A percentile compares a stretch with the other conserved stretches of the same genome.
These are phyloP conservation scores for Eubucco bourcierii DNA, from an alignment of 2,113 vertebrate species.

Conservation along the genomic window DNA sequence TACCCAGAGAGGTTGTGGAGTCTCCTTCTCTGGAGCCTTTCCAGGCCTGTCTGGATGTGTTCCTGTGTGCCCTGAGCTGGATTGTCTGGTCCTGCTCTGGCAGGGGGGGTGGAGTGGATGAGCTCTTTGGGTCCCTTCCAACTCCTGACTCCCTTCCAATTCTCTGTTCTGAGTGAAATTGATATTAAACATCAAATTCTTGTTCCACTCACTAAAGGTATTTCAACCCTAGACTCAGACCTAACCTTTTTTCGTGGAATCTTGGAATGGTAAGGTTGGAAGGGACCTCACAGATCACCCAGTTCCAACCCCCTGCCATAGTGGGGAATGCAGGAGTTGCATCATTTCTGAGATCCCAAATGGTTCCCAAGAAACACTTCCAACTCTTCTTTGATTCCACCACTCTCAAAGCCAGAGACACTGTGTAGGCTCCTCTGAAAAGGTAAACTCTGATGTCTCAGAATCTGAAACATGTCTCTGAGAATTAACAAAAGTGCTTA, in stretches of 20 bases:
- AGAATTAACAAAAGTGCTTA: conserved; percentile 1
- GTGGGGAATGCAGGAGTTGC: neutral
- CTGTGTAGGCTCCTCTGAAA: neutral
- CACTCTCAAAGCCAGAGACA: neutral
- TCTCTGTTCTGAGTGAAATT: neutral
- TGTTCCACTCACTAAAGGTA: neutral
- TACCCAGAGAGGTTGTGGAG: too few species aligned
- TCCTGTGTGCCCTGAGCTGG: too few species aligned
- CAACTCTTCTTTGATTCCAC: neutral
- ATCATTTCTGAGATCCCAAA: neutral
- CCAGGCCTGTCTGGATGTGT: too few species aligned
- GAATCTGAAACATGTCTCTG: neutral
- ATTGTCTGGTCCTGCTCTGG: too few species aligned
- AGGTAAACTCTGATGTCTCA: neutral
- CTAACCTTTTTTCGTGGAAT: neutral
- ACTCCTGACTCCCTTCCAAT: neutral
- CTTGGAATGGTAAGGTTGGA: too few species aligned
- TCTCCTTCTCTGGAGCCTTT: too few species aligned
- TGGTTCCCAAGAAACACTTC: neutral
- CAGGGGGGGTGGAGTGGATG: too few species aligned
- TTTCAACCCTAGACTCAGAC: neutral
- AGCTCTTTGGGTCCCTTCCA: too few species aligned
- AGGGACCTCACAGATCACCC: too few species aligned
- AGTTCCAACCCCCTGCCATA: too few species aligned
- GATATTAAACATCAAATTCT: neutral